A percentile compares a stretch with the other conserved stretches of the same genome.
These are phyloP conservation scores for Pandemis heparana DNA, from an alignment of 2,888 invertebrate species.

Conservation along the genomic window DNA sequence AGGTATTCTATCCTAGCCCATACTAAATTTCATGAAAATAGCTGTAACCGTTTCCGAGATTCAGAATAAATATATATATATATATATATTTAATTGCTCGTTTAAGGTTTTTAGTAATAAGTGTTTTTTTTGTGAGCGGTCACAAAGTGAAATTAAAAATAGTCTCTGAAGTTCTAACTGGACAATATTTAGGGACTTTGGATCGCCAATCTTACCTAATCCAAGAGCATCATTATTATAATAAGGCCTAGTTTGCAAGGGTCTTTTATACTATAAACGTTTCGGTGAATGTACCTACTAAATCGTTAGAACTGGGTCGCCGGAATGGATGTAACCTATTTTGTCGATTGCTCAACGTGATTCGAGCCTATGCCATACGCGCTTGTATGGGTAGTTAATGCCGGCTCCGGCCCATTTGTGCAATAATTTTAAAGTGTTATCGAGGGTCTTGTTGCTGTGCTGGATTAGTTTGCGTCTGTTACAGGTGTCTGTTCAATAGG, in stretches of 20 bases:
- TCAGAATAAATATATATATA: too few species aligned
- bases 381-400: constrained; percentile 46
- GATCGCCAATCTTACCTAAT: not conserved
- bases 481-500: not conserved
- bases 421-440: constrained; percentile 43
- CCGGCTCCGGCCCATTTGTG: constrained; percentile 13
- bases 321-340: constrained; percentile 71
- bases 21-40: too few species aligned
- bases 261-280: not conserved
- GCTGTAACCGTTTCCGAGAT: too few species aligned
- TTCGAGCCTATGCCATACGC: constrained; percentile 52
- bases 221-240: not conserved
- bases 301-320: constrained; percentile 63
- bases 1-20: too few species aligned
- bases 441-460: constrained; percentile 29
- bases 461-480: not conserved
- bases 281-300: constrained; percentile 21
- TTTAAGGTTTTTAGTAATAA: too few species aligned
- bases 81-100: too few species aligned
- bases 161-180: not conserved
- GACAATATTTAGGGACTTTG: not conserved
- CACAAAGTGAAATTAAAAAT: too few species aligned
- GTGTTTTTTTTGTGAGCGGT: too few species aligned
- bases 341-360: constrained; percentile 69
- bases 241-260: not conserved